Evolutionary conservation across 2,888 invertebrate species (phyloP).

Genomic region (Agrochola circellaris): DNA sequence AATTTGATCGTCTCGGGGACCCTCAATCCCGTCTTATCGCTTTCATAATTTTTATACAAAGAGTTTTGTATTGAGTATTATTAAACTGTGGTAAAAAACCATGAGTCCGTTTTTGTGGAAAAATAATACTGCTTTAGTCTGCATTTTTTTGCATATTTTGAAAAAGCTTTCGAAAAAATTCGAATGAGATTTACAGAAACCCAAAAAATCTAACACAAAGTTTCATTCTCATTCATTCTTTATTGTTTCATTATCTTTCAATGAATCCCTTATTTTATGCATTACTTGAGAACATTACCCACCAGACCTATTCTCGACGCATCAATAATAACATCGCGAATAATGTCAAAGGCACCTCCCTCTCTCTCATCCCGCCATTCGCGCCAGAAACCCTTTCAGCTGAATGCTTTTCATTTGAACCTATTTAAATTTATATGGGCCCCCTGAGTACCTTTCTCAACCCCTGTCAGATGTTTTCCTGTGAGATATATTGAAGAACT

Average conservation of each 20-base stretch:
- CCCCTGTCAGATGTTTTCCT: conserved; percentile 14
- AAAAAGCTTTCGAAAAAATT: not conserved
- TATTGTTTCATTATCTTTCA: not conserved
- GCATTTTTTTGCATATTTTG: not conserved
- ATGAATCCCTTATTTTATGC: not conserved
- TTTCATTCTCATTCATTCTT: not conserved
- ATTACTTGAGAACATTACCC: not conserved
- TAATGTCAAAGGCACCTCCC: conserved; percentile 19
- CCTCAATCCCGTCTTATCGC: too few species aligned
- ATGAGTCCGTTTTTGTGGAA: not conserved
- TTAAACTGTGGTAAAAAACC: too few species aligned
- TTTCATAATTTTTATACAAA: too few species aligned
- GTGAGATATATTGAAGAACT: not conserved
- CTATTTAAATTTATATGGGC: not conserved
- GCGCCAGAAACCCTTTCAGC: conserved; percentile 26
- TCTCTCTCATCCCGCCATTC: not conserved
- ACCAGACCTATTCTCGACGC: not conserved
- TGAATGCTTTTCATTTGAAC: conserved; percentile 23
- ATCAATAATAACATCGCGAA: conserved; percentile 13
- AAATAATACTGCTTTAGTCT: not conserved
- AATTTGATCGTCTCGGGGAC: too few species aligned
- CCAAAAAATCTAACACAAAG: not conserved
- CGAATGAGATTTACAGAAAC: not conserved
- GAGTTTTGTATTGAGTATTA: too few species aligned
- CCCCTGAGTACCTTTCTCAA: conserved; percentile 4